Evolutionary conservation across 1,140 invertebrate genomes (phyloP).

Genomic region (Lycorma delicatula): DNA sequence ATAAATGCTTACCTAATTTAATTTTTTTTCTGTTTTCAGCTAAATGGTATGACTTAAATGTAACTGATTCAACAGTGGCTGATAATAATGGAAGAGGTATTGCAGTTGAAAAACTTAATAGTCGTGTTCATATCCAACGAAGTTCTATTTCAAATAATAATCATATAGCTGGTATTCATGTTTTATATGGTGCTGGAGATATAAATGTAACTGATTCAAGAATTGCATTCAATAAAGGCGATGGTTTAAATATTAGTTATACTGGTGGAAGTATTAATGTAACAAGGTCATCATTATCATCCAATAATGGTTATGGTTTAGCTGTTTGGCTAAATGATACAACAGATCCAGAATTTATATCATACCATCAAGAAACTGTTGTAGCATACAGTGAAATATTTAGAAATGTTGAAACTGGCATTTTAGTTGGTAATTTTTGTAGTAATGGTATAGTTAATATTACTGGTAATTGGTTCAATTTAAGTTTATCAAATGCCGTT

Average conservation of each 20-base stretch:
- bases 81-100: constrained; percentile 91
- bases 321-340: constrained; percentile 67
- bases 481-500: constrained; percentile 62
- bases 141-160: constrained; percentile 78
- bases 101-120: constrained; percentile 72
- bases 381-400: constrained; percentile 80
- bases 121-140: constrained; percentile 67
- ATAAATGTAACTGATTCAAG: constrained; percentile 84
- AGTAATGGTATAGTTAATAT: constrained; percentile 60
- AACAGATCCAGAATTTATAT: constrained; percentile 62
- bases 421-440: constrained; percentile 73
- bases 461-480: constrained; percentile 75
- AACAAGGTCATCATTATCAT: constrained; percentile 67
- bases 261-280: constrained; percentile 84
- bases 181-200: constrained; percentile 78
- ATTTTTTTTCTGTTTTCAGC: constrained; percentile 39
- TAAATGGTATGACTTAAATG: constrained; percentile 80
- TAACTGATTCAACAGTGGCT: constrained; percentile 72
- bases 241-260: constrained; percentile 84
- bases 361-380: constrained; percentile 72
- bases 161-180: constrained; percentile 74
- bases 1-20: no score
- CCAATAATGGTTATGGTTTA: constrained; percentile 79
- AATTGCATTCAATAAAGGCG: constrained; percentile 85
- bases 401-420: constrained; percentile 72